Base-by-base conservation (phyloP, 1,140 invertebrate genomes). In the Drosophila lini region DNA sequence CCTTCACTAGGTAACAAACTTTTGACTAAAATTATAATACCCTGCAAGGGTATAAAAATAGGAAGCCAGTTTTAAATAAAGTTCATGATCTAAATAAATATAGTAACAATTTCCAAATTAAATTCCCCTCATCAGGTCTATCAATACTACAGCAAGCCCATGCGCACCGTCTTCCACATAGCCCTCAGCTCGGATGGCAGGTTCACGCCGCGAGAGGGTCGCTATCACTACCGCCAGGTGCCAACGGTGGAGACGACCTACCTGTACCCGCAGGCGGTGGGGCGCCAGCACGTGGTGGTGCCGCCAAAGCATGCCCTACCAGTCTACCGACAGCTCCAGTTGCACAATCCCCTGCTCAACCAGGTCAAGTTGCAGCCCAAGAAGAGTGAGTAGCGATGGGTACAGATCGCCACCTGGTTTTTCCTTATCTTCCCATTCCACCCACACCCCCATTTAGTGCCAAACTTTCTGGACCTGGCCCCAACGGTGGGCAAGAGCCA, bases 201-300 rank as follows among this genome's bases (percentile, higher is more conserved):
- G n/a, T 92, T 81, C 36, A 91, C 77, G 22, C 82, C 89, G 1
- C 41, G 74, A 6, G 91, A 86, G 56, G 91, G 91, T 13, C 78
- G 85, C 9, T 92, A 91, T 47, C 78, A 88, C n/a, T 88, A 91
- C 25, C 67, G 70, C 10, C 71, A 90, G 41, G 68, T 83, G 59
- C 91, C 91, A 41, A 81, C 90, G 10, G 73, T 92, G 52, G 91
- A 92, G 64, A 92, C 91, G 7, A 92, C 91, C 3, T 92, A 92
- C 75, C 74, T 92, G 7, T 92, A 91, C 55, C 91, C 91, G 5
- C 91, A 92, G 77, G 90, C 84, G 6, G 86, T 92, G 75, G 90
- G 90, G 36, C 79, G 82, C 34, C 73, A 78, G 36, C 84, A 81
- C 60, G 75, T 83, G 57, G 11, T 91, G 55, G 65, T 74, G 65